Evolutionary conservation across 2,797 vertebrate genomes (phyloP), one percentile per base, ranked within the genome.

Genomic region (Eidolon dupreanum): DNA sequence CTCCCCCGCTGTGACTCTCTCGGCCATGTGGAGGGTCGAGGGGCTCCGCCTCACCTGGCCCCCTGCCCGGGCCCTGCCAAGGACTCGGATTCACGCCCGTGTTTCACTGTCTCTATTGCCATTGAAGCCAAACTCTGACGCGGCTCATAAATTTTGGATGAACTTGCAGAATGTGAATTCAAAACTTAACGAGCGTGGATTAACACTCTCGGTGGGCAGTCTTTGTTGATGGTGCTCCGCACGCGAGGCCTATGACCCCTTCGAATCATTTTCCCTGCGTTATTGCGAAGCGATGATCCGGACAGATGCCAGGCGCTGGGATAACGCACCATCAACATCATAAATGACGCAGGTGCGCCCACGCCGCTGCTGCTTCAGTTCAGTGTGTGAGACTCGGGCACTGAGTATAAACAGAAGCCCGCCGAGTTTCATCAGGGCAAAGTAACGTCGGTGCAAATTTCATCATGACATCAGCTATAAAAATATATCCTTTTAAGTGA

Each of bases 71-170:
- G 12, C 28, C 4, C 16, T 17, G 66, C 93, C 93, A 90, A 95
- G 70, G 94, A 79, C 78, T 78, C 41, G 4, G 0, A 33, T n/a
- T 46, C 36, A 26, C 77, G 81, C 88, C 88, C 15, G 10, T 95
- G 95, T 95, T 96, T 66, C 93, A 85, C 90, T 92, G 92, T 97
- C 92, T 97, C 88, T 90, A 36, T 90, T 55, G 92, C 94, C 78
- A 31, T 79, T 19, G 82, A 92, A 96, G 97, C 97, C 97, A 97
- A 93, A 94, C 90, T 94, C 90, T 20, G 96, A 93, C 2, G 85
- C 92, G 97, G 93, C 95, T 96, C 97, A 96, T 98, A 97, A 98
- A 97, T 91, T 97, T 96, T 97, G 94, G 95, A 97, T 97, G 97
- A 97, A 96, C 95, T 90, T 95, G 94, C 95, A 96, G 88, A 97